Conservation (phyloP, 1,140 invertebrate genomes). For the Coptotermes formosanus region DNA sequence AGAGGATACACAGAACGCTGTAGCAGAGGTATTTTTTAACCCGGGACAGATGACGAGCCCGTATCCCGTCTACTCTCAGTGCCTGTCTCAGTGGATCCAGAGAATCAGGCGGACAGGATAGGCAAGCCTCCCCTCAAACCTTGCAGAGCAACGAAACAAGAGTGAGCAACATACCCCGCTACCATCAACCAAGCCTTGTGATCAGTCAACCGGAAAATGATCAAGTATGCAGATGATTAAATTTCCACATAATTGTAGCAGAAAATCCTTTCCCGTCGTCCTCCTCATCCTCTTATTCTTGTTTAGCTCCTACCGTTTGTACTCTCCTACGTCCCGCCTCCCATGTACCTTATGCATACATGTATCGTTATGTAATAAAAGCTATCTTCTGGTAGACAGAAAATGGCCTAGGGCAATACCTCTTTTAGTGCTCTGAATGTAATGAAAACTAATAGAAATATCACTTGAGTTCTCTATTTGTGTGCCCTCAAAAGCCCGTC, state of each 20-base stretch:
- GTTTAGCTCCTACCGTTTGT: slow-evolving; percentile 7
- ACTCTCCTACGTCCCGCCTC: not conserved
- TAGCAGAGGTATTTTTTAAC: not conserved
- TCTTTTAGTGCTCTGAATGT: not conserved
- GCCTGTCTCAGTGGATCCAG: not conserved
- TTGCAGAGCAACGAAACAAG: not conserved
- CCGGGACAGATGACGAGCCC: not conserved
- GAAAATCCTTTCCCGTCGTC: slow-evolving; percentile 14
- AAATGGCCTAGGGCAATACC: not conserved
- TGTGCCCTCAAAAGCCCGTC: too few relatives aligned
- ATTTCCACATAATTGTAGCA: slow-evolving; percentile 36
- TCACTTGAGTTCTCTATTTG: not conserved
- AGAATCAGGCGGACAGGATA: not conserved
- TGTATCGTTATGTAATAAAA: not conserved
- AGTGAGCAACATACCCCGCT: not conserved
- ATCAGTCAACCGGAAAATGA: slow-evolving; percentile 37
- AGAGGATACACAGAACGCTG: not conserved
- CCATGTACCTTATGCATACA: not conserved
- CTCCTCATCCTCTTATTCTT: not conserved
- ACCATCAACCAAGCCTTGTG: slow-evolving; percentile 33
- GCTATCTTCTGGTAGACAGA: not conserved
- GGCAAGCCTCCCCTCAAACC: not conserved
- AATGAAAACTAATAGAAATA: not conserved
- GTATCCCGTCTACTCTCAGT: not conserved
- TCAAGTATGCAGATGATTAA: slow-evolving; percentile 38